Conservation (phyloP, 2,797 vertebrate genomes). For the Pogoniulus pusillus region DNA sequence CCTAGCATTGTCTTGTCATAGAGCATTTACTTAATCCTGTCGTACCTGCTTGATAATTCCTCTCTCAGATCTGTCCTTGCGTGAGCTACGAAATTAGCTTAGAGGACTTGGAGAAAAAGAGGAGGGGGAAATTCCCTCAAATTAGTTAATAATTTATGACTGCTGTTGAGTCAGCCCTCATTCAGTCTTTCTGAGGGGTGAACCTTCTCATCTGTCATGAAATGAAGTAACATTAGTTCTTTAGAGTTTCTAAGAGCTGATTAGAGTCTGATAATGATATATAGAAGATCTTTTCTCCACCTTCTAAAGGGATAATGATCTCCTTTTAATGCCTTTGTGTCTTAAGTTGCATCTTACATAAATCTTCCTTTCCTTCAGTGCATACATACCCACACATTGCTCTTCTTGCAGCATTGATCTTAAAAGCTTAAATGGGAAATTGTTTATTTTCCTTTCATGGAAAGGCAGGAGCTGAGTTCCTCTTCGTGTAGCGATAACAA, state of each 20-base stretch:
- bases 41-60: constrained; percentile 60
- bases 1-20: constrained; percentile 35
- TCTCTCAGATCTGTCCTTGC: constrained; percentile 56
- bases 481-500: neutral
- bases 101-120: constrained; percentile 30
- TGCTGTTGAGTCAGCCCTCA: neutral
- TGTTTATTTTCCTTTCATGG: constrained; percentile 21
- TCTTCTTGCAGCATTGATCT: neutral
- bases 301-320: constrained; percentile 6
- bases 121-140: neutral
- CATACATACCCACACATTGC: neutral
- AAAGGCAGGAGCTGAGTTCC: neutral
- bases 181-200: neutral
- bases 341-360: constrained; percentile 13
- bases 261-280: neutral
- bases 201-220: neutral
- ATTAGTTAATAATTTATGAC: constrained; percentile 36
- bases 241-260: neutral
- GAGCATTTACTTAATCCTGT: constrained; percentile 51
- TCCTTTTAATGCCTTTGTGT: constrained; percentile 26
- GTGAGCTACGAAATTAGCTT: constrained; percentile 49
- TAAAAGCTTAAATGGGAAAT: neutral
- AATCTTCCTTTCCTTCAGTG: neutral
- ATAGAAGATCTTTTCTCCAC: neutral
- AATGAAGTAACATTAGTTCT: neutral